Evolutionary conservation across 2,888 invertebrate genomes (phyloP).

Genomic region (Machimus rusticus): DNA sequence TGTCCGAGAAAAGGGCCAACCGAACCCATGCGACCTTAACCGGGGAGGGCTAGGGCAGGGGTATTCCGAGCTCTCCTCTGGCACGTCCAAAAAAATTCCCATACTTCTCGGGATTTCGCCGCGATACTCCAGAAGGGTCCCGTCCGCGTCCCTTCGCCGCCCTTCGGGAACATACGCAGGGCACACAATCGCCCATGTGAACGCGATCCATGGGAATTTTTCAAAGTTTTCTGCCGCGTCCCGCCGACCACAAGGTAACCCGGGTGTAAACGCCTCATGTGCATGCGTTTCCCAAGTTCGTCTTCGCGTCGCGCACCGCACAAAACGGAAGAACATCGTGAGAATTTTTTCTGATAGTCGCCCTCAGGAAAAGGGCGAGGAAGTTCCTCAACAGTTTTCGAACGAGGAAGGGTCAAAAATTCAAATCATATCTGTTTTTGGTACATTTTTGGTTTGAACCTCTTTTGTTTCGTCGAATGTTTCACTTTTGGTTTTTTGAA

Average conservation of each 20-base stretch:
- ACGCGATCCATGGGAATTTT: conserved; percentile 38
- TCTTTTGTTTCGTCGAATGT: neutral
- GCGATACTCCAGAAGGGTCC: conserved; percentile 3
- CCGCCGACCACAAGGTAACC: conserved; percentile 26
- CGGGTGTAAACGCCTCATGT: conserved; percentile 24
- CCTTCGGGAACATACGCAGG: neutral
- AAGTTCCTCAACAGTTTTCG: neutral
- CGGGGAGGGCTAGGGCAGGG: neutral
- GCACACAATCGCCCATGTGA: conserved; percentile 22
- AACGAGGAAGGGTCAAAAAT: conserved; percentile 32
- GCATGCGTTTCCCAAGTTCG: conserved; percentile 32
- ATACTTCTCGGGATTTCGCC: neutral
- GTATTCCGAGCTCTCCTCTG: neutral
- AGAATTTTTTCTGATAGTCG: conserved; percentile 41
- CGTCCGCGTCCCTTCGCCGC: neutral
- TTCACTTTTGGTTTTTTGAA: neutral
- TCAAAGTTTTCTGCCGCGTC: neutral
- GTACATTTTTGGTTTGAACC: neutral
- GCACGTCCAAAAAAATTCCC: conserved; percentile 20
- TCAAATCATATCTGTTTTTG: neutral
- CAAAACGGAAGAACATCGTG: conserved; percentile 48
- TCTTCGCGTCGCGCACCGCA: conserved; percentile 14
- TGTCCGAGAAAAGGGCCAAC: neutral
- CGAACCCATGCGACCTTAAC: neutral
- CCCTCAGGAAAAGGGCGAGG: neutral